Base-by-base conservation (phyloP, 2,888 invertebrate genomes). In the Exephanes ischioxanthus region DNA sequence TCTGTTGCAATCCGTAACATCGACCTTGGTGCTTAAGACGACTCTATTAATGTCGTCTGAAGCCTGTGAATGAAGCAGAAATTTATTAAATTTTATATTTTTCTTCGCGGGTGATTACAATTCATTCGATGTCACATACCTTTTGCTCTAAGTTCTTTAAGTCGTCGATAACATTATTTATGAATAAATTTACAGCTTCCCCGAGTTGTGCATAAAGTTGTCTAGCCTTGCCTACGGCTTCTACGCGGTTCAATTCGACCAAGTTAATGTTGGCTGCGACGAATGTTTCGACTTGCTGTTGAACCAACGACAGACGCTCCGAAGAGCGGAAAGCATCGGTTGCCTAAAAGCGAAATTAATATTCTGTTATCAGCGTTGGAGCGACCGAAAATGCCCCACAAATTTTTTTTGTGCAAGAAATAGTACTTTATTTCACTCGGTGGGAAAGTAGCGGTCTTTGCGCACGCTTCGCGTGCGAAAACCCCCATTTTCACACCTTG, bases 201-300 rank as follows among this genome's bases (percentile, higher is more conserved):
- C 84, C 77, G 0, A 88, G 67, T 1, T 86, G 26, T 1, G 66
- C 45, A 16, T 83, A 22, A 3, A 79, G 33, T 6, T 86, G 72
- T 0, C 33, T 0, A 0, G 87, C 85, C 9, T 77, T 55, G 19
- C 86, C n/a, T 58, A 88, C 86, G 7, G 85, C 81, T 7, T 85
- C 45, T 2, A 78, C 68, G 0, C 88, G 71, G 19, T 55, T 75
- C 0, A 58, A 45, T 37, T 68, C 83, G 3, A 89, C 63, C 72
- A 82, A 68, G 0, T 79, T 51, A 16, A 87, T 84, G 6, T 86
- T 86, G n/a, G 75, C 76, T 19, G 86, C 37, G 9, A 89, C 76
- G 3, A 87, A 22, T 4, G 22, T 53, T 0, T 86, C 78, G 16
- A 89, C 55, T 51, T 80, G 82, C n/a, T 86, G 55, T 55, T 86